Conservation (phyloP, 2,797 vertebrate species). For the Trichosurus vulpecula region DNA sequence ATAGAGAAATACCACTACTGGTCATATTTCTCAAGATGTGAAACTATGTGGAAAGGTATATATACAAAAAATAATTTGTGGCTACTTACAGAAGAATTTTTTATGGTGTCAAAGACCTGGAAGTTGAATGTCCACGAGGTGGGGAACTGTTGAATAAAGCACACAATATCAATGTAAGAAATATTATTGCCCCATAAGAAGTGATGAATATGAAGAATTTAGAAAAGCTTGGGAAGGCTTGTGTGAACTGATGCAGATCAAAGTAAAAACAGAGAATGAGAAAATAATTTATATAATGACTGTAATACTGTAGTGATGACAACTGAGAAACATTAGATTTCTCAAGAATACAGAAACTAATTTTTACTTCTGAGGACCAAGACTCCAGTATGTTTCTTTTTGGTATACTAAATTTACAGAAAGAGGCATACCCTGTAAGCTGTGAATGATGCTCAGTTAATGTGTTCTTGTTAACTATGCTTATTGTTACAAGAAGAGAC, state of each 20-base stretch:
- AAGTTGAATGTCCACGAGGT: too few relatives aligned
- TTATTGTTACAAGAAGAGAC: background rate
- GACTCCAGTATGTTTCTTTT: background rate
- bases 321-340: background rate
- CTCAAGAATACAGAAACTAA: background rate
- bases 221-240: background rate
- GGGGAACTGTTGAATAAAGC: too few relatives aligned
- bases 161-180: background rate
- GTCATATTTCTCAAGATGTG: background rate
- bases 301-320: background rate
- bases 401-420: background rate
- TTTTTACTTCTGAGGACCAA: background rate
- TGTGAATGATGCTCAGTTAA: background rate
- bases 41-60: background rate
- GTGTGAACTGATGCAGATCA: background rate
- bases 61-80: too few relatives aligned
- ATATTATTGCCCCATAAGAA: background rate
- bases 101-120: too few relatives aligned
- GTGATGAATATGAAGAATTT: background rate
- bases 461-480: background rate
- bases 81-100: too few relatives aligned
- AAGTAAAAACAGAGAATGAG: background rate
- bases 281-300: background rate
- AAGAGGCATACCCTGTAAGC: background rate
- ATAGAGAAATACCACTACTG: too few relatives aligned